phyloP scores from a whole-genome alignment of 2,888 invertebrate species.

The Melanchra persicariae region DNA sequence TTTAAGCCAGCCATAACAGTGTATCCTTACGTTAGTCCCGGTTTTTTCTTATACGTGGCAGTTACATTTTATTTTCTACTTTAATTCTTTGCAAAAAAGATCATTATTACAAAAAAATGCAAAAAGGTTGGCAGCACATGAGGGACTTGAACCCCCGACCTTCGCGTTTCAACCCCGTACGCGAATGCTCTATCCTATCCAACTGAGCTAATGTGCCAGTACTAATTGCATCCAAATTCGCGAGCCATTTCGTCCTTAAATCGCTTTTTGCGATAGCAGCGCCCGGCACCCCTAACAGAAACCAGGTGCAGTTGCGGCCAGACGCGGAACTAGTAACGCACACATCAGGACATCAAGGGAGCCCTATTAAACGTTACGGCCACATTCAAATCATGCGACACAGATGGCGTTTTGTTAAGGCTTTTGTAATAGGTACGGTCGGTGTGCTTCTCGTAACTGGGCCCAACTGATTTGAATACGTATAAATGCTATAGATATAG shows the following conservation, averaged over 20 bases:
- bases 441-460: too few relatives aligned
- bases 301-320: background rate
- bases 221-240: background rate
- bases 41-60: too few relatives aligned
- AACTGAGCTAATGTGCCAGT: conserved; percentile 51
- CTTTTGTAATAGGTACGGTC: background rate
- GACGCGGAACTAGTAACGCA: conserved; percentile 15
- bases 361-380: background rate
- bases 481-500: background rate
- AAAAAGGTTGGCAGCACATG: conserved; percentile 30
- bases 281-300: background rate
- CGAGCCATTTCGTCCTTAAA: conserved; percentile 4
- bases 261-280: conserved; percentile 25
- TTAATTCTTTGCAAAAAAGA: too few relatives aligned
- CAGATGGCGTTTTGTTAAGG: conserved; percentile 3
- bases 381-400: background rate
- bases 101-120: background rate
- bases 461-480: background rate
- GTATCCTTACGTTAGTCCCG: too few relatives aligned
- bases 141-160: conserved; percentile 51
- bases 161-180: conserved; percentile 44
- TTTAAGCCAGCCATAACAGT: too few relatives aligned
- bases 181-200: conserved; percentile 43
- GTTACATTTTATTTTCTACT: too few relatives aligned
- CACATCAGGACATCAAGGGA: background rate